Base-by-base conservation (phyloP, 92 coral and sea anemone species). In the Blastomussa wellsi region DNA sequence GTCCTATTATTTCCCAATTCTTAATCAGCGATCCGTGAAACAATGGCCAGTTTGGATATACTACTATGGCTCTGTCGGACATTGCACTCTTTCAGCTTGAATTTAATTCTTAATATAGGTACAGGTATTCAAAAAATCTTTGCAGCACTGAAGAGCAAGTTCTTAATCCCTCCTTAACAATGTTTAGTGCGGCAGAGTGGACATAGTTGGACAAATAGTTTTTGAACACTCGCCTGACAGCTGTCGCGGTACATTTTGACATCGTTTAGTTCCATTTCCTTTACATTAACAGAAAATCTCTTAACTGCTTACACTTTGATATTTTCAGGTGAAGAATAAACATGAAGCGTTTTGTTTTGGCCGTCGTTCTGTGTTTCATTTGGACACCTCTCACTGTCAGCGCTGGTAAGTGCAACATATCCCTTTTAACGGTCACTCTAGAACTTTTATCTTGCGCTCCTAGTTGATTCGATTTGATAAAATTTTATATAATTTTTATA, bases 331-430 rank as follows among this genome's bases (percentile, higher is more conserved):
- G 28, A 12, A 49, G 77, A 26, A 36, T 52, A 16, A 82, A 6
- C 20, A 82, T 82, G 86, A 17, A 71, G 19, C 51, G 26, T 20
- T 53, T 53, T 22, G 4, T 71, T n/a, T 22, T 82, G 17, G 53
- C 29, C 4, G 78, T 52, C 17, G 39, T 82, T n/a, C 70, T 82
- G 11, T 51, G 47, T 22, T 16, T 82, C 51, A 49, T 1, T 41
- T 64, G 44, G 16, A 36, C 74, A 32, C 76, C 74, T 6, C 57
- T 60, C 42, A 59, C 57, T 62, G 11, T 78, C 49, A 24, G 72
- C 57, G 73, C 35, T 39, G 59, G 82, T 79, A 79, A 64, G 82
- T 60, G 17, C 24, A 68, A 35, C 24, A 4, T n/a, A 24, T 8
- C 49, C 49, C 11, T 44, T 8, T 44, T 44, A 55, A 20, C 15